Evolutionary conservation across 2,888 invertebrate species (phyloP).

Genomic region (Agonopterix alstromeriana): DNA sequence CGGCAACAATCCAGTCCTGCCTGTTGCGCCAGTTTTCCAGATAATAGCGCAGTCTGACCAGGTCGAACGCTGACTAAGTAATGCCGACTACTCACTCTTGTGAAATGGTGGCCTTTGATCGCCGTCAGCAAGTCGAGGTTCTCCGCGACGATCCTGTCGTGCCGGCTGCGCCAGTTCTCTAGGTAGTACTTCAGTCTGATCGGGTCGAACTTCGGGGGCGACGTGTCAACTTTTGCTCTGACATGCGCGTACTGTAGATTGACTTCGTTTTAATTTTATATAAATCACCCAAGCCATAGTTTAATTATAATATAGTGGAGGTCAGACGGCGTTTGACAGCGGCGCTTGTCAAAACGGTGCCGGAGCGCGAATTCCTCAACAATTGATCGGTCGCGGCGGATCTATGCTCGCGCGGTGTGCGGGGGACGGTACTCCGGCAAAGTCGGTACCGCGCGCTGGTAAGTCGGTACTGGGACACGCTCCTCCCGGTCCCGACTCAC

Average conservation of each 20-base stretch:
- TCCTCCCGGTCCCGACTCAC: too few relatives aligned
- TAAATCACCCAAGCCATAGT: too few relatives aligned
- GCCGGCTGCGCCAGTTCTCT: slow-evolving; percentile 11
- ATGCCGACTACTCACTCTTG: slow-evolving; percentile 23
- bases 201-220: slow-evolving; percentile 25
- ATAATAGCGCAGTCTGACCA: slow-evolving; percentile 3
- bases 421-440: too few relatives aligned
- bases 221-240: slow-evolving; percentile 31
- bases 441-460: too few relatives aligned
- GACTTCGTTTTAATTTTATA: too few relatives aligned
- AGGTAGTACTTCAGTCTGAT: slow-evolving; percentile 10
- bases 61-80: slow-evolving; percentile 8
- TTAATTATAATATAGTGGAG: too few relatives aligned
- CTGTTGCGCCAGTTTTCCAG: slow-evolving; percentile 16
- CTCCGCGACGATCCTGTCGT: slow-evolving; percentile 13
- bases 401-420: too few relatives aligned
- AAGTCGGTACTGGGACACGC: too few relatives aligned
- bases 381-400: too few relatives aligned
- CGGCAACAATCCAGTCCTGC: slow-evolving; percentile 7
- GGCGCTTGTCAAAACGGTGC: too few relatives aligned
- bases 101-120: slow-evolving; percentile 30
- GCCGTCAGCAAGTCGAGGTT: slow-evolving; percentile 30
- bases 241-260: slow-evolving; percentile 26
- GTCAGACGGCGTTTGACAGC: too few relatives aligned
- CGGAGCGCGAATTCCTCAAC: too few relatives aligned